Percentiles rank a stretch among this genome's conserved stretches.
phyloP scores from a whole-genome alignment of 2,113 vertebrate species.

The Apodemus speciosus region DNA sequence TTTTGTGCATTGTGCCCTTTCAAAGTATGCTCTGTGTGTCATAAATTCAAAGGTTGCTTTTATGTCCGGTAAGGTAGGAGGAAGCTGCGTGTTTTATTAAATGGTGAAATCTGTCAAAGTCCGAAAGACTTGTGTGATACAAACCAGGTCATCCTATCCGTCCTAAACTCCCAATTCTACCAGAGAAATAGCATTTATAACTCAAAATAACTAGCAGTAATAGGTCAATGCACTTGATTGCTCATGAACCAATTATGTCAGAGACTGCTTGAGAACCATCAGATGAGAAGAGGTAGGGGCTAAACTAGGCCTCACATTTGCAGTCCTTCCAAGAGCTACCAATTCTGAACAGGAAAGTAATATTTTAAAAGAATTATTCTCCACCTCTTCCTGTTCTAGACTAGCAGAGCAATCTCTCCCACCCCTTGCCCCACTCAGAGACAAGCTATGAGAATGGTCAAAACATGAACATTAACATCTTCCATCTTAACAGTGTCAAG shows the following conservation, averaged over 20 bases:
- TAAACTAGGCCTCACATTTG: background rate
- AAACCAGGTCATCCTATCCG: conserved; percentile 71
- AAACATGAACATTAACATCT: background rate
- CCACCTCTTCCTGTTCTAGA: background rate
- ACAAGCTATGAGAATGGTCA: background rate
- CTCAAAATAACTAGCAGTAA: conserved; percentile 65
- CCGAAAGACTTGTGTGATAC: conserved; percentile 65
- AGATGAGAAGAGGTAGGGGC: background rate
- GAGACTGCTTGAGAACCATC: background rate
- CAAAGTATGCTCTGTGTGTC: conserved; percentile 70
- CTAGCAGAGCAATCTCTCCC: background rate
- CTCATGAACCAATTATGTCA: conserved; percentile 45
- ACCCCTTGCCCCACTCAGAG: background rate
- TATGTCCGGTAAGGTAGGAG: conserved; percentile 60
- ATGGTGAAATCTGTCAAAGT: conserved; percentile 68
- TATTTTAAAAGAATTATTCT: background rate
- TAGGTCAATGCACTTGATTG: conserved; percentile 56
- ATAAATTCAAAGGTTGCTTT: conserved; percentile 76
- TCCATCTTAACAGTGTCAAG: background rate
- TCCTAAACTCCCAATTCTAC: conserved; percentile 31
- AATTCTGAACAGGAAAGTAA: background rate
- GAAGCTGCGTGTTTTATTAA: conserved; percentile 62
- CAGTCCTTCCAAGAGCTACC: background rate
- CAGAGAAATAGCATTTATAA: conserved; percentile 65
- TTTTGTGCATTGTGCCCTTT: conserved; percentile 59